Conservation (phyloP, 1,140 invertebrate species). For the Leptopilina boulardi region DNA sequence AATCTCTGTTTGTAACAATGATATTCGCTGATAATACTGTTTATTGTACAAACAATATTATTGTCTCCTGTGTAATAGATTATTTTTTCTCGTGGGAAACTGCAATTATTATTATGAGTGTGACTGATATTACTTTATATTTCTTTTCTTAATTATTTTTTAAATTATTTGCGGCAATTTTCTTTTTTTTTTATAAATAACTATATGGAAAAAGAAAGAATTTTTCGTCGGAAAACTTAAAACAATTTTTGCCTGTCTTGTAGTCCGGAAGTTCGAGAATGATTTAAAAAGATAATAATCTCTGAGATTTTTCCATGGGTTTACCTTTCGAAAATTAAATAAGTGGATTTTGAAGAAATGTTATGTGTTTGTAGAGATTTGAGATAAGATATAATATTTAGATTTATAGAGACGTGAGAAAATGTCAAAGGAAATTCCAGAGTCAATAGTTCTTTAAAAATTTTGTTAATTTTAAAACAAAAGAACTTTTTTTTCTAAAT, state of each 20-base stretch:
- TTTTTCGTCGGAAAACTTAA: background rate
- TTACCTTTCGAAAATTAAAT: background rate
- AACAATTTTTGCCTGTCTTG: background rate
- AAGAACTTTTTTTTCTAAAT: background rate
- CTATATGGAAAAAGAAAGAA: too few relatives aligned
- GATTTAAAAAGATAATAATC: slow-evolving; percentile 1
- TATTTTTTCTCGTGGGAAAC: too few relatives aligned
- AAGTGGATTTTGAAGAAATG: slow-evolving; percentile 1
- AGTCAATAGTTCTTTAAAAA: background rate
- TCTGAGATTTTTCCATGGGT: background rate
- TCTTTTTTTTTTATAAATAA: too few relatives aligned
- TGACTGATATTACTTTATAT: too few relatives aligned
- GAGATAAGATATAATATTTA: slow-evolving; percentile 13
- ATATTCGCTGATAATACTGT: background rate
- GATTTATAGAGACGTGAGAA: slow-evolving; percentile 19
- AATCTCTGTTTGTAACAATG: slow-evolving; percentile 3
- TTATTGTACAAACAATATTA: background rate
- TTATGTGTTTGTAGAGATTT: slow-evolving; percentile 1
- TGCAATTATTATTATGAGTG: too few relatives aligned
- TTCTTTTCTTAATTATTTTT: too few relatives aligned
- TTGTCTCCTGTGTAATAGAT: background rate
- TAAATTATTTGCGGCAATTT: too few relatives aligned
- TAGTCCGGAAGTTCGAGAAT: background rate
- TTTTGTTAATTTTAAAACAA: background rate
- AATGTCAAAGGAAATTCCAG: background rate